Conservation (phyloP, 2,888 invertebrate genomes). For the Andricus quercusramuli region DNA sequence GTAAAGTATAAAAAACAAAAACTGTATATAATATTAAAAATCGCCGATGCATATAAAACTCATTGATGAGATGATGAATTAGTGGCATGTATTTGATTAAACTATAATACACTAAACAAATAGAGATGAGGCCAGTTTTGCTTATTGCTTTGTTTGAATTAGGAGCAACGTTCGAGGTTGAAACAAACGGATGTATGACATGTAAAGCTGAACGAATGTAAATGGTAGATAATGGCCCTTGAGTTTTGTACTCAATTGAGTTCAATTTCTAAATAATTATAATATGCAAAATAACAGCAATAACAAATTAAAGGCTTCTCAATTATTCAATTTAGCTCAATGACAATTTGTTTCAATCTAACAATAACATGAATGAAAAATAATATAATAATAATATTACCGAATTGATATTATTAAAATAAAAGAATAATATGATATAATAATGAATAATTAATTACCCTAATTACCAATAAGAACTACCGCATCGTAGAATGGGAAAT, state of each 20-base stretch:
- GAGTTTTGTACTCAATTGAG: neutral
- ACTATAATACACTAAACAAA: neutral
- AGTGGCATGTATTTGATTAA: neutral
- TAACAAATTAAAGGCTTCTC: neutral
- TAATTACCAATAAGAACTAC: neutral
- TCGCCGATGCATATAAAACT: neutral
- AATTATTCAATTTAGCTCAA: neutral
- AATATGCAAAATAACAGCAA: neutral
- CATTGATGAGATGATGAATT: neutral
- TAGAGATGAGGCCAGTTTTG: neutral
- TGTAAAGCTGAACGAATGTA: neutral
- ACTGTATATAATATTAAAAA: neutral
- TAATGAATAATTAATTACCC: neutral
- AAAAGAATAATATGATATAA: neutral
- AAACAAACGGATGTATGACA: constrained; percentile 11
- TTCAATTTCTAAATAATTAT: neutral
- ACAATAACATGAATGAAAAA: neutral
- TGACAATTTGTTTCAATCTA: neutral
- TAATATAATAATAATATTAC: too few species aligned
- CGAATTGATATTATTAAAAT: too few species aligned
- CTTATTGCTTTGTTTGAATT: neutral
- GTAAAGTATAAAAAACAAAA: neutral
- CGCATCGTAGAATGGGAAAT: too few species aligned
- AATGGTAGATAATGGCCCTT: neutral
- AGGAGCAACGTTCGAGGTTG: neutral